Conservation (phyloP, 2,888 invertebrate species). For the Tethea ocularis region DNA sequence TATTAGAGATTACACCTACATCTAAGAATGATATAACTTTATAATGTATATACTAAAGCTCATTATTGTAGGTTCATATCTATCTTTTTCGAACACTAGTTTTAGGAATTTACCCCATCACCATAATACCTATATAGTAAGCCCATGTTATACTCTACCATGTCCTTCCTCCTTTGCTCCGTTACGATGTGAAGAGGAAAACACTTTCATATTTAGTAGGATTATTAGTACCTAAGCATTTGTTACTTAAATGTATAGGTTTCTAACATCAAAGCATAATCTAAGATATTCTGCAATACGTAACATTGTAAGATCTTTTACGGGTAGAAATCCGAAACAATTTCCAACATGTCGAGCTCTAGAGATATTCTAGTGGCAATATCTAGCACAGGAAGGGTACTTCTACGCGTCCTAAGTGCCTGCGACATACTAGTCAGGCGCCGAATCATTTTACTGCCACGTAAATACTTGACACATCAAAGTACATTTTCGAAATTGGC, state of each 20-base stretch:
- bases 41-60: too few species aligned
- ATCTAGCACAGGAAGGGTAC: conserved; percentile 26
- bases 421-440: conserved; percentile 17
- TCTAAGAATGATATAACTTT: too few species aligned
- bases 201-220: too few species aligned
- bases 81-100: too few species aligned
- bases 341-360: conserved; percentile 23
- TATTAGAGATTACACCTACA: too few species aligned
- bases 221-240: too few species aligned
- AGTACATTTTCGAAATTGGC: conserved; percentile 1
- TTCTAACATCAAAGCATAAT: background rate
- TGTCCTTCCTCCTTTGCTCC: too few species aligned
- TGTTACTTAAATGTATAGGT: background rate
- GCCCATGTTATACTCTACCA: too few species aligned
- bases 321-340: conserved; percentile 20
- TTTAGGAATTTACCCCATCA: too few species aligned
- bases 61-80: too few species aligned
- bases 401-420: conserved; percentile 15
- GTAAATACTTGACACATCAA: background rate
- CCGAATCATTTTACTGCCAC: conserved; percentile 6
- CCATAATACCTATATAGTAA: too few species aligned
- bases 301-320: conserved; percentile 23
- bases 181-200: too few species aligned
- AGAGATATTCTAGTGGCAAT: conserved; percentile 42
- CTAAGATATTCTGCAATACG: conserved; percentile 14